phyloP scores from a whole-genome alignment of 2,888 invertebrate species.

The Seira musarum region DNA sequence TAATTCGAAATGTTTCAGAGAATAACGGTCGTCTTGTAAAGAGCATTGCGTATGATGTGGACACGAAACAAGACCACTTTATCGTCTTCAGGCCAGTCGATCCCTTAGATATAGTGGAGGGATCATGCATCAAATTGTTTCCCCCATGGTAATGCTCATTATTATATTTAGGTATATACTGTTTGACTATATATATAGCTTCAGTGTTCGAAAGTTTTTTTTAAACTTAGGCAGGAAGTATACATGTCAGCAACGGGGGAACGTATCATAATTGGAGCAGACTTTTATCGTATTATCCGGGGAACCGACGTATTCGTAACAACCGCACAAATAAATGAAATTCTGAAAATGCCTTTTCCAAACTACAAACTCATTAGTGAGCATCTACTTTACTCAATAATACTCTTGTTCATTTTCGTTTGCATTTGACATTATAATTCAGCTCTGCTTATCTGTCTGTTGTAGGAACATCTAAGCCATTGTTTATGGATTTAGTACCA shows the following conservation, averaged over 20 bases:
- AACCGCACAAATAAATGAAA: no score
- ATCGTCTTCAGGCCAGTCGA: conserved; percentile 32
- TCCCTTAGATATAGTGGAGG: background rate
- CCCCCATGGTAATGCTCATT: conserved; percentile 29
- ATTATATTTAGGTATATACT: no score
- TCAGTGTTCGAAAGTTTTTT: background rate
- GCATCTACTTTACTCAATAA: no score
- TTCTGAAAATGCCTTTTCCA: no score
- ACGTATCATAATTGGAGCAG: conserved; percentile 19
- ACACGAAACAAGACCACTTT: background rate
- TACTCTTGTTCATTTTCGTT: no score
- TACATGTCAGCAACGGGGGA: background rate
- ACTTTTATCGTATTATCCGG: conserved; percentile 13
- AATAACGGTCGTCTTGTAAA: conserved; percentile 5
- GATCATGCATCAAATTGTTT: background rate
- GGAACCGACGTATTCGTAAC: background rate
- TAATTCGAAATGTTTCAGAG: conserved; percentile 1
- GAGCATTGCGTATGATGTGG: conserved; percentile 25
- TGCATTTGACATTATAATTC: no score
- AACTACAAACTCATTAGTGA: no score
- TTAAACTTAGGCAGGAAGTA: conserved; percentile 7
- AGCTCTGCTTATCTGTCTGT: no score
- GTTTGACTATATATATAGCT: no score
- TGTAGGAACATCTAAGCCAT: background rate
- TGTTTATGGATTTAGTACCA: conserved; percentile 22